Percentiles rank a stretch among this genome's conserved stretches.
Evolutionary conservation across 2,888 invertebrate genomes (phyloP).

Genomic region (Apotomis capreana): DNA sequence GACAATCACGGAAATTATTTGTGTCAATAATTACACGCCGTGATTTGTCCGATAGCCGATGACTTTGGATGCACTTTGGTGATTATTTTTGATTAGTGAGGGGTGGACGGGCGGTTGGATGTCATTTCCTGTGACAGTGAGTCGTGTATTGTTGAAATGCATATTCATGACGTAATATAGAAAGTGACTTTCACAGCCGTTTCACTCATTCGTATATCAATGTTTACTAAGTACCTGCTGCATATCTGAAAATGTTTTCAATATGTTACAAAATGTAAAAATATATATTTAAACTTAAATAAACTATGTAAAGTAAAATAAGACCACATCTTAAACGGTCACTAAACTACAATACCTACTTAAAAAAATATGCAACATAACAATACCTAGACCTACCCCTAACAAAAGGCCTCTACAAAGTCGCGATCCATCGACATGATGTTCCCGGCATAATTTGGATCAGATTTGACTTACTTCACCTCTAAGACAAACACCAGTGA

Average conservation of each 20-base stretch:
- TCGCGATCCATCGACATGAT: too few species aligned
- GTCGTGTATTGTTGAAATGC: conserved; percentile 4
- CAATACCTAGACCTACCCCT: too few species aligned
- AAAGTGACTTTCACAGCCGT: neutral
- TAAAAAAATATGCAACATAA: too few species aligned
- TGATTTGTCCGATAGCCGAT: conserved; percentile 61
- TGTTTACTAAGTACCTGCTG: neutral
- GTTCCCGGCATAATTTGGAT: too few species aligned
- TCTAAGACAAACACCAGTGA: too few species aligned
- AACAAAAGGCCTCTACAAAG: too few species aligned
- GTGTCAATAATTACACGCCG: conserved; percentile 68
- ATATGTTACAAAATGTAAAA: neutral
- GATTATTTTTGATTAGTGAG: conserved; percentile 60
- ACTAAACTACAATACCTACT: too few species aligned
- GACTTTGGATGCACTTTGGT: conserved; percentile 52
- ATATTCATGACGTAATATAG: neutral
- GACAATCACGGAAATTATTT: conserved; percentile 70
- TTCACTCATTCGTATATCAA: neutral
- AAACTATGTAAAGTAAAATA: too few species aligned
- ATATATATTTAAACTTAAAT: too few species aligned
- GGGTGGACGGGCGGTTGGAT: conserved; percentile 50
- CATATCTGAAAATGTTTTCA: neutral
- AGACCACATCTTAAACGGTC: too few species aligned
- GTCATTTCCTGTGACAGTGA: conserved; percentile 40
- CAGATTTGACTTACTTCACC: too few species aligned